Evolutionary conservation across 2,888 invertebrate genomes (phyloP), one percentile per base, ranked within the genome.

Genomic region (Tetropium fuscum): DNA sequence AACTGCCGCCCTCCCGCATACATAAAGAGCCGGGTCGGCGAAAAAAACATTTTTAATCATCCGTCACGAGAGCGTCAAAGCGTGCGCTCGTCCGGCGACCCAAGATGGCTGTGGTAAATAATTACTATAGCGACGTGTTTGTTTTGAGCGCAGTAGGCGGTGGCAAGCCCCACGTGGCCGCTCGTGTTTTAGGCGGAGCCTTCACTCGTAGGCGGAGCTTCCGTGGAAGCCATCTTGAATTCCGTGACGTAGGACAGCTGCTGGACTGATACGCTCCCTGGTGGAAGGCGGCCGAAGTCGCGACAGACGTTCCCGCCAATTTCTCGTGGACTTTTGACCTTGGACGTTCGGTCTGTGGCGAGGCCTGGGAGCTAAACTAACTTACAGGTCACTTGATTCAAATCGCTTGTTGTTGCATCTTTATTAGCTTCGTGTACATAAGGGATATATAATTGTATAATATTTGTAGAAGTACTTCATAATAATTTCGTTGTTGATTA

Each of bases 111-210:
- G 68, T 67, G 48, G 47, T 56, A 49, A 64, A 58, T 68, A 73
- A 71, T 77, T 68, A 66, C 76, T 71, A 77, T 78, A 70, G 74
- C 69, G 71, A 78, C 78, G 54, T 10, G 57, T 56, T 55, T 58
- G 57, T 55, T 63, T 63, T 60, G 60, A 58, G 20, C 25, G 64
- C 64, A 47, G 66, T 60, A 60, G 71, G 73, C 71, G 72, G 71
- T 51, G 16, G 36, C 47, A 49, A 53, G 62, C 63, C 69, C 71
- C 76, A 74, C 73, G 73, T 64, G 68, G 58, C 67, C 63, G 59
- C 58, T 53, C 58, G 62, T 61, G 60, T 58, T 47, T 43, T 48
- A 53, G 73, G 72, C 60, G 74, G 73, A 70, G 71, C 65, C 19
- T 15, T 27, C 30, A 3, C 58, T 49, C 59, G 63, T 63, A 70